Percentiles rank a stretch among this genome's conserved stretches.
phyloP scores from a whole-genome alignment of 2,113 vertebrate species.

The Parus major region DNA sequence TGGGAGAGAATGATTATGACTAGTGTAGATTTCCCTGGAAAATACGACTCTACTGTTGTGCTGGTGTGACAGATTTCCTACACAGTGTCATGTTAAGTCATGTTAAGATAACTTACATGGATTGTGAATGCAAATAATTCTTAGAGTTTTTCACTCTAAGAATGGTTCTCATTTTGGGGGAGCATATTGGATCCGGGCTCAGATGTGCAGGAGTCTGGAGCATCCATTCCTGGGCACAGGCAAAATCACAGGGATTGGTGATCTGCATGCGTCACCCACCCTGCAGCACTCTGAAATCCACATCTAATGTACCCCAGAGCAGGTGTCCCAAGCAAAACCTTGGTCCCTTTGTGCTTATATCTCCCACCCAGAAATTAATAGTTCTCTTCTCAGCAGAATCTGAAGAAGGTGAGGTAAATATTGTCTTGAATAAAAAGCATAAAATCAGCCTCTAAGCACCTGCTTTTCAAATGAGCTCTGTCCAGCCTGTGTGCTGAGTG shows the following conservation, averaged over 20 bases:
- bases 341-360: background rate
- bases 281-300: background rate
- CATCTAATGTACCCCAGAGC: background rate
- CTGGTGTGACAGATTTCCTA: background rate
- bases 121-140: background rate
- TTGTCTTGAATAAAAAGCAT: background rate
- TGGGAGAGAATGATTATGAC: background rate
- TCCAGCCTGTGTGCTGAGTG: background rate
- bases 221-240: background rate
- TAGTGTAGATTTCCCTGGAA: background rate
- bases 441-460: background rate
- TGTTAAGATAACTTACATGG: background rate
- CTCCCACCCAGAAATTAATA: background rate
- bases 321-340: background rate
- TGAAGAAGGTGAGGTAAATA: background rate
- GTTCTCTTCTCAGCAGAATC: background rate
- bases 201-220: background rate
- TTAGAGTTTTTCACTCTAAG: background rate
- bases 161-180: background rate
- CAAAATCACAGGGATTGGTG: background rate
- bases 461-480: background rate
- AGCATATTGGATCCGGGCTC: background rate
- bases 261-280: background rate
- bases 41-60: background rate
- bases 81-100: background rate